Conservation (phyloP, 1,140 invertebrate genomes). For the Brachionus asplanchnoidis region DNA sequence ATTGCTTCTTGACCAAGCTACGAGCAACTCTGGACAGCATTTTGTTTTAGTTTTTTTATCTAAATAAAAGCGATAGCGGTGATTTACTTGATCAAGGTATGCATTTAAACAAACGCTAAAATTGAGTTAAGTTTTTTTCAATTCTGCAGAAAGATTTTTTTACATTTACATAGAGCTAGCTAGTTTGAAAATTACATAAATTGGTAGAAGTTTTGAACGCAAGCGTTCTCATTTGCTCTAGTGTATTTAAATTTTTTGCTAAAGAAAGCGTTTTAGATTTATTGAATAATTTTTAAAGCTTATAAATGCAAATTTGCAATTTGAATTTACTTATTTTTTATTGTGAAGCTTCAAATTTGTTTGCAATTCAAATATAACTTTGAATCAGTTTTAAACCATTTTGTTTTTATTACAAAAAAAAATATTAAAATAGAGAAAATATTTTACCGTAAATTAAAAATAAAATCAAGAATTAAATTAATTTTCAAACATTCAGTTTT, state of each 20-base stretch:
- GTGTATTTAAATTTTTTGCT: background rate
- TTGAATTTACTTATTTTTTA: background rate
- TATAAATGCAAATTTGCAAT: slow-evolving; percentile 5
- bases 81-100: background rate
- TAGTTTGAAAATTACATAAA: slow-evolving; percentile 22
- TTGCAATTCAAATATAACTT: background rate
- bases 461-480: no score
- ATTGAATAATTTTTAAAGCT: background rate
- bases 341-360: background rate
- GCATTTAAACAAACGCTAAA: slow-evolving; percentile 26
- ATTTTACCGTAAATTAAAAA: no score
- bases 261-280: background rate
- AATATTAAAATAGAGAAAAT: no score
- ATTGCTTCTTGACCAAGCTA: slow-evolving; percentile 18
- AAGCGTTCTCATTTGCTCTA: background rate
- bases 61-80: background rate
- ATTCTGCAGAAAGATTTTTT: slow-evolving; percentile 34
- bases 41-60: background rate
- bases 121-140: background rate
- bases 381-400: background rate
- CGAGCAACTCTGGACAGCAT: slow-evolving; percentile 18
- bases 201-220: background rate
- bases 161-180: background rate
- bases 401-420: no score
- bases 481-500: no score